These are phyloP conservation scores for Aporophyla nigra DNA, from an alignment of 2,888 invertebrate genomes.

Conservation along the genomic window DNA sequence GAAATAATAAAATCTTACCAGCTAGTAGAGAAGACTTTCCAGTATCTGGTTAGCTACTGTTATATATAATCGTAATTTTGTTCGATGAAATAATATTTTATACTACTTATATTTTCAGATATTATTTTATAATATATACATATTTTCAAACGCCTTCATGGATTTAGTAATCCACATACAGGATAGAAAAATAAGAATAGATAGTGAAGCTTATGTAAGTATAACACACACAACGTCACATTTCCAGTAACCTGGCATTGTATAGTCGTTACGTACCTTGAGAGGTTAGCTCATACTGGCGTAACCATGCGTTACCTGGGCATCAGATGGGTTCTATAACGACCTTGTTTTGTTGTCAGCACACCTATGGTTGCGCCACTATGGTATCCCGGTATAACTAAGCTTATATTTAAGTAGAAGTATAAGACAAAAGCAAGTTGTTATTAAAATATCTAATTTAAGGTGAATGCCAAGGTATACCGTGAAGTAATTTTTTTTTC, in stretches of 20 bases:
- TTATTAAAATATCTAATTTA: background rate
- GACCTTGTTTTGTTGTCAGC: background rate
- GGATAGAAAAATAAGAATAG: conserved; percentile 12
- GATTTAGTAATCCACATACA: conserved; percentile 29
- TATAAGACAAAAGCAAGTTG: background rate
- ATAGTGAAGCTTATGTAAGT: conserved; percentile 20
- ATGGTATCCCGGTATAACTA: background rate
- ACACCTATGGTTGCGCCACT: background rate
- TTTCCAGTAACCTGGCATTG: background rate
- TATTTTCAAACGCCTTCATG: conserved; percentile 21
- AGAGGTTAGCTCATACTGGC: background rate
- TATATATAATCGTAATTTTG: background rate
- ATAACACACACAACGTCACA: background rate
- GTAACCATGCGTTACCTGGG: background rate
- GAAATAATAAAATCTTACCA: conserved; percentile 29
- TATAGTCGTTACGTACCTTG: background rate
- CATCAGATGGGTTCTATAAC: background rate
- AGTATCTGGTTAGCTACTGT: conserved; percentile 10
- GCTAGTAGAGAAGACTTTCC: conserved; percentile 11
- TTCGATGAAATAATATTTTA: background rate
- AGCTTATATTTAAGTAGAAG: background rate
- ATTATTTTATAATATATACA: conserved; percentile 37
- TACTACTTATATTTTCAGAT: conserved; percentile 31
- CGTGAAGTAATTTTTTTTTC: too few species aligned
- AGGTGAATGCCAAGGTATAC: too few species aligned